These are phyloP conservation scores for Oryctolagus cuniculus DNA, from an alignment of 2,113 vertebrate species.

Conservation along the genomic window mOryCun1.1 NC_091438.1:160679501-160680000, in stretches of 20 bases:
- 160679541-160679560: conserved; percentile 71
- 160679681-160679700: conserved; percentile 88
- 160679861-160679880: conserved; percentile 81
- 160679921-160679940: conserved; percentile 84
- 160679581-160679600: conserved; percentile 69
- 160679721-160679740: conserved; percentile 77
- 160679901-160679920: conserved; percentile 82
- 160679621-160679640: conserved; percentile 84
- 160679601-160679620: conserved; percentile 81
- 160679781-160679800: conserved; percentile 83
- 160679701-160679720: conserved; percentile 82
- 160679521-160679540: conserved; percentile 75
- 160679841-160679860: conserved; percentile 83
- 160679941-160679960: conserved; percentile 85
- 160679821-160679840: conserved; percentile 75
- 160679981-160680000: conserved; percentile 77
- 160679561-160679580: conserved; percentile 56
- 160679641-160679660: conserved; percentile 86
- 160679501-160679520: conserved; percentile 77
- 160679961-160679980: conserved; percentile 80
- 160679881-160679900: conserved; percentile 79
- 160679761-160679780: conserved; percentile 57
- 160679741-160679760: conserved; percentile 60
- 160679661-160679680: conserved; percentile 87
- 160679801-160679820: conserved; percentile 84